Base-by-base conservation (phyloP, 2,888 invertebrate genomes). In the Melolontha melolontha region DNA sequence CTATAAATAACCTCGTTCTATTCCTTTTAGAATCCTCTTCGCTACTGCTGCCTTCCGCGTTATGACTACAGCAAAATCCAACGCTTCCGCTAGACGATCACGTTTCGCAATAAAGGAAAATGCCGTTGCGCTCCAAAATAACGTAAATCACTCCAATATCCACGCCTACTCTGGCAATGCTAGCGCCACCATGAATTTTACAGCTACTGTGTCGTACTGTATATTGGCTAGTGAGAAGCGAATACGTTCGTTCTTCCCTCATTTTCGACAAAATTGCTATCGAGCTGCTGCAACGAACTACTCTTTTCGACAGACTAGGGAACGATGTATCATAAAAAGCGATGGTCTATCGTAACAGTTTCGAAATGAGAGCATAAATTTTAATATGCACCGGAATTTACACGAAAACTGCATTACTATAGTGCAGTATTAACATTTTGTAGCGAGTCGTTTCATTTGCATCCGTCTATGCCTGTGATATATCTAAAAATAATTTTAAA, bases 61-160 rank as follows among this genome's bases (percentile, higher is more conserved):
- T 59, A 59, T 34, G 69, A 64, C 50, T 55, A 34, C 39, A 40
- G 57, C 57, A 57, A 70, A 55, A 66, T 55, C 66, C 69, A 63
- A 52, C 51, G 57, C 71, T 72, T 72, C 72, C 72, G 71, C 71
- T 69, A 68, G 69, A 68, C 71, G 72, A 72, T 72, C 72, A 72
- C 72, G 70, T 71, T 66, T 69, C 57, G 73, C 73, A 72, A 73
- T 73, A 73, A 73, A 70, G 71, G 72, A 73, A 73, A 73, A 72
- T 72, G 67, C 70, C 63, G 66, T 70, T 64, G 66, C 70, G 68
- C 70, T 71, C 63, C 67, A 65, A 72, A 71, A 67, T 51, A 54
- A 59, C 64, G 70, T 72, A 73, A 73, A 73, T 73, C 72, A 72
- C 70, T 59, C 44, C 29, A 59, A 59, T 59, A 59, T 47, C 59